These are phyloP conservation scores for Hypotaenidia okinawae DNA, from an alignment of 2,797 vertebrate genomes.

Conservation along the genomic window DNA sequence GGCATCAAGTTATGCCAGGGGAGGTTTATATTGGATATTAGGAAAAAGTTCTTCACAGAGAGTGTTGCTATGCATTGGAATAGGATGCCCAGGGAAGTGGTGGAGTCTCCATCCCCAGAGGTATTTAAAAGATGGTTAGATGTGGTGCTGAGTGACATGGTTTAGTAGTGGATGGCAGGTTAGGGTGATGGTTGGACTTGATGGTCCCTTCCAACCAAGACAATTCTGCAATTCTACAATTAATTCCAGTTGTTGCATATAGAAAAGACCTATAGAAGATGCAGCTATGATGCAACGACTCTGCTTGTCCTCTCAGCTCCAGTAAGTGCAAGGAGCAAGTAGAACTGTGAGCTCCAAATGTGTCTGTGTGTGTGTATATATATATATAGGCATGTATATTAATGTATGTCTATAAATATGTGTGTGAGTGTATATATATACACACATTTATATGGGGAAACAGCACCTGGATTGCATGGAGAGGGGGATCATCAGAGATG, in stretches of 20 bases:
- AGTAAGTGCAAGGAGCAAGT: background rate
- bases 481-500: background rate
- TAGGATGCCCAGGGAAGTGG: too few relatives aligned
- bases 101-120: too few relatives aligned
- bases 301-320: background rate
- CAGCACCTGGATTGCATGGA: background rate
- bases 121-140: too few relatives aligned
- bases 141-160: too few relatives aligned
- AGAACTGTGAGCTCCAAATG: background rate
- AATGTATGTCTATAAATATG: background rate
- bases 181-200: too few relatives aligned
- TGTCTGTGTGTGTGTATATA: fast-evolving
- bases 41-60: too few relatives aligned
- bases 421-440: background rate
- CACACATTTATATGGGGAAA: background rate
- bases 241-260: background rate
- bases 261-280: background rate
- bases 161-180: too few relatives aligned
- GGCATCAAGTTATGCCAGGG: too few relatives aligned
- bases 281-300: background rate
- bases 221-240: too few relatives aligned
- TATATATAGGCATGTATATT: fast-evolving
- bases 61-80: too few relatives aligned
- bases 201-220: too few relatives aligned
- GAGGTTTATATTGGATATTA: too few relatives aligned